phyloP scores from a whole-genome alignment of 2,113 vertebrate genomes.

The Bos taurus region DNA sequence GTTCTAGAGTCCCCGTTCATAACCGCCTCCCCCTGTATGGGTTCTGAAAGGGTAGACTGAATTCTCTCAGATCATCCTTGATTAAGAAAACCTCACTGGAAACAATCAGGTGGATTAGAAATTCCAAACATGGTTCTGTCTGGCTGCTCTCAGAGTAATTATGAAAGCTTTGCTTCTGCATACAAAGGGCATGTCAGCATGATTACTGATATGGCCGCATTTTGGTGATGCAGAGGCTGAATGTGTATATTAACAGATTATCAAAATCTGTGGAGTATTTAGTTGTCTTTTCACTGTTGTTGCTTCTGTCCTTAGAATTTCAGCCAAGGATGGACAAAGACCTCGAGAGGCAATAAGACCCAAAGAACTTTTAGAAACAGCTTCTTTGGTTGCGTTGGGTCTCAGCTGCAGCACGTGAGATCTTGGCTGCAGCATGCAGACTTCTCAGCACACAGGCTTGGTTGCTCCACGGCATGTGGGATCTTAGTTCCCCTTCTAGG shows the following conservation, averaged over 20 bases:
- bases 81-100: neutral
- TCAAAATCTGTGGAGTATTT: neutral
- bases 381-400: neutral
- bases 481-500: neutral
- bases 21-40: fast-evolving
- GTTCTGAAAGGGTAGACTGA: neutral
- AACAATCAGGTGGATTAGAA: neutral
- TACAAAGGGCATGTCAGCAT: neutral
- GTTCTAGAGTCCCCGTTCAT: neutral
- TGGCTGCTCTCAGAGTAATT: neutral
- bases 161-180: neutral
- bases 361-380: neutral
- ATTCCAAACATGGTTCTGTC: neutral
- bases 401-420: neutral
- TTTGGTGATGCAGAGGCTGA: neutral
- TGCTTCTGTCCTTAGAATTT: neutral
- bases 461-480: neutral
- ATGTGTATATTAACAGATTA: neutral
- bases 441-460: neutral
- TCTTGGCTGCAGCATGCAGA: neutral
- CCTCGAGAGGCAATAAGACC: neutral
- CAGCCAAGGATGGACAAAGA: neutral
- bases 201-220: neutral
- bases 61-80: neutral
- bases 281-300: neutral